Percentiles rank a stretch among this genome's conserved stretches.
These are phyloP conservation scores for Cephonodes hylas DNA, from an alignment of 2,888 invertebrate species.

Conservation along the genomic window DNA sequence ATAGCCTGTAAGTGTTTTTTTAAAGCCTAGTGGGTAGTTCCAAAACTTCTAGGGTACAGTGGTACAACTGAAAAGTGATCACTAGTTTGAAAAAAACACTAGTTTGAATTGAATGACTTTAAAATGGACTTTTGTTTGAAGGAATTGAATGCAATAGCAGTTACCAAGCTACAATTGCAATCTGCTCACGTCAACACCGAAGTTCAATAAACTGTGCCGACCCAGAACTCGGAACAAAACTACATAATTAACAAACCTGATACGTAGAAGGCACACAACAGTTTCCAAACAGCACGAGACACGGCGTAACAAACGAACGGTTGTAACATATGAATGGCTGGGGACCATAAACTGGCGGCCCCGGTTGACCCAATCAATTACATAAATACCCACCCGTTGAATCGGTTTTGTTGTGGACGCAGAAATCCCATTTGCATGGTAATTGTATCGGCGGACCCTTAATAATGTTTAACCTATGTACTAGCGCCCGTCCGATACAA, in stretches of 20 bases:
- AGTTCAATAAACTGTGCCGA: neutral
- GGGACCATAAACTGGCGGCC: constrained; percentile 17
- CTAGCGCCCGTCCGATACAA: constrained; percentile 21
- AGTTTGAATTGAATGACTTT: no score
- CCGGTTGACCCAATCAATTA: constrained; percentile 26
- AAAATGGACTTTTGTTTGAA: no score
- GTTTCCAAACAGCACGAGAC: neutral
- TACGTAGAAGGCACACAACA: neutral
- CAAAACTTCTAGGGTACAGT: no score
- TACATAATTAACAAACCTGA: neutral
- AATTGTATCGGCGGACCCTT: constrained; percentile 35
- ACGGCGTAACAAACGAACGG: neutral
- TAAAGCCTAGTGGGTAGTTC: no score
- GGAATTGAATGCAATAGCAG: no score
- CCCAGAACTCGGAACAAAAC: neutral
- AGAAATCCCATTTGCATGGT: constrained; percentile 43
- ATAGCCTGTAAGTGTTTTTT: no score
- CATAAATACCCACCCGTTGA: constrained; percentile 22
- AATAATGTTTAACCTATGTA: constrained; percentile 45
- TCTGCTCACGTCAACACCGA: neutral
- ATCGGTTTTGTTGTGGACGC: constrained; percentile 18
- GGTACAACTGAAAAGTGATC: no score
- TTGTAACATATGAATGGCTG: neutral
- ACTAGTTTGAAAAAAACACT: no score
- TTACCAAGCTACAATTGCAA: neutral